Evolutionary conservation across 2,888 invertebrate species (phyloP), one percentile per base, ranked within the genome.

Genomic region (Apodemia mormo): DNA sequence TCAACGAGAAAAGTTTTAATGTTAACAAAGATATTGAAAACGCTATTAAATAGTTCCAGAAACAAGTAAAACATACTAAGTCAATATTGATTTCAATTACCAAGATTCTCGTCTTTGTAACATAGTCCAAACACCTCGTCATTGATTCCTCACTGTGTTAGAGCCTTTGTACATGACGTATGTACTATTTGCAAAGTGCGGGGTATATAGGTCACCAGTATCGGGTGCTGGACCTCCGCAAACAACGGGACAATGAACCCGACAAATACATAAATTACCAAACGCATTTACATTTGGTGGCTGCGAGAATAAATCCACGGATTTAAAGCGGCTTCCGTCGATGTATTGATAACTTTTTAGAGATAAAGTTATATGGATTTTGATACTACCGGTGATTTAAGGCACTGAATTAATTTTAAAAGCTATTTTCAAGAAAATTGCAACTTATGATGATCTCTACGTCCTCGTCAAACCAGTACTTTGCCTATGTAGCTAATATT

Each of bases 261-360:
- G 64, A 43, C 64, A 40, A 69, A 67, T 70, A 70, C 71, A 64
- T 68, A 54, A 67, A 68, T 72, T 70, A 72, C 67, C 67, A 67
- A 56, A 68, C 65, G 58, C 71, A 71, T 69, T 71, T 71, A 72
- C 72, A 71, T 72, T 65, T 65, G 52, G 56, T 54, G 65, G 69
- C 69, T 67, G 69, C 68, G 45, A 3, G 12, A 12, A 45, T 45
- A 45, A 45, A 45, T 45, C 45, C 12, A 29, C 29, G 58, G 58
- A 58, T 10, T 58, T 30, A 29, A 58, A 58, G 30, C 29, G 22
- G 58, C 58, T 58, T 30, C 5, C 30, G 29, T 58, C 10, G 56
- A 29, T 56, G 56, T 22, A 56, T 56, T 29, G 58, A 30, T 58
- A 58, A 30, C 58, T 30, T 58, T 37, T 58, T 30, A 58, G 29